These are phyloP conservation scores for Fulmarus glacialis DNA, from an alignment of 2,113 vertebrate species.

Conservation along the genomic window DNA sequence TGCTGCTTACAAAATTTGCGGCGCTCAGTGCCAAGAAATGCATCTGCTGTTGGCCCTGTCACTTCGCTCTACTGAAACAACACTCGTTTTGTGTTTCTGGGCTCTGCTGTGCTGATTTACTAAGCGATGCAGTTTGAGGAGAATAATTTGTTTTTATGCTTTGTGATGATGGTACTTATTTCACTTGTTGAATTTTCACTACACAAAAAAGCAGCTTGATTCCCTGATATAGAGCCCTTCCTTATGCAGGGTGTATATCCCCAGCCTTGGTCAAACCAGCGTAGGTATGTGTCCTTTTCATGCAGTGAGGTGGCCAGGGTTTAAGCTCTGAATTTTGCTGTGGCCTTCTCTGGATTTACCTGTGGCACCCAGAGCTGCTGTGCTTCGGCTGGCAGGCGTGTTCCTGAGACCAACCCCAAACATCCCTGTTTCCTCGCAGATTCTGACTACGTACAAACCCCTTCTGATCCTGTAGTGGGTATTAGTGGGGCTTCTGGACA, in stretches of 20 bases:
- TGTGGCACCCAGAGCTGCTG: neutral
- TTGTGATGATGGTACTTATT: neutral
- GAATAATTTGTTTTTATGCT: constrained; percentile 6
- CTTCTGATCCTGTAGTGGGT: neutral
- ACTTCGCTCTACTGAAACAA: constrained; percentile 62
- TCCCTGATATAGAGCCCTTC: neutral
- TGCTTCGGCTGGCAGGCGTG: accelerated
- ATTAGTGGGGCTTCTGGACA: neutral
- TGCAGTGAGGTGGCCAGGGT: neutral
- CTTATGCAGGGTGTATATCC: neutral
- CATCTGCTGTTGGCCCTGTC: constrained; percentile 76
- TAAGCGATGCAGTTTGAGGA: constrained; percentile 21
- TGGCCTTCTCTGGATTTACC: neutral
- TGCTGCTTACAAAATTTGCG: constrained; percentile 63
- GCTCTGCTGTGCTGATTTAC: constrained; percentile 45
- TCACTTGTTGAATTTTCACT: constrained; percentile 5
- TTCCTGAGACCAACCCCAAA: neutral
- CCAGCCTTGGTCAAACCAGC: neutral
- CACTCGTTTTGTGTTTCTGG: constrained; percentile 58
- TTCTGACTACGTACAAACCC: neutral
- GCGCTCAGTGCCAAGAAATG: constrained; percentile 53
- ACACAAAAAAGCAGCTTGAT: neutral
- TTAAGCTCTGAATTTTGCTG: neutral
- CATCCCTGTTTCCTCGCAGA: neutral
- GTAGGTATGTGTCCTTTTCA: accelerated